These are phyloP conservation scores for Rousettus madagascariensis DNA, from an alignment of 2,797 vertebrate species.

Conservation along the genomic window DNA sequence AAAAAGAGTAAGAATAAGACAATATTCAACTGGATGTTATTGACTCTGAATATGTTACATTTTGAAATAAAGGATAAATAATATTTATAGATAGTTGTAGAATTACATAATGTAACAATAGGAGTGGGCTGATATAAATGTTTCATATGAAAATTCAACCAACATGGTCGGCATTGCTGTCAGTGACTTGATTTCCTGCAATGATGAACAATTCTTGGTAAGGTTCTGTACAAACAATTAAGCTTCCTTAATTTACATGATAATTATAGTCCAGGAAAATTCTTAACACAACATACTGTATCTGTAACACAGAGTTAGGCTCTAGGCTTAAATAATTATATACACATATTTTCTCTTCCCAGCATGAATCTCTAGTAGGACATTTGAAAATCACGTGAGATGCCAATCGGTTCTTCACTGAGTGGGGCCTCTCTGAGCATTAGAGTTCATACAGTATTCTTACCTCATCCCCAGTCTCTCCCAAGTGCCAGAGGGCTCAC, in stretches of 20 bases:
- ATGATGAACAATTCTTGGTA: background rate
- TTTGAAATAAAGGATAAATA: background rate
- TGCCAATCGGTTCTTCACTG: background rate
- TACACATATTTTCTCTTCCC: background rate
- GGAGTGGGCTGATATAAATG: background rate
- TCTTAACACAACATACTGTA: background rate
- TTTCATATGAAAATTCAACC: background rate
- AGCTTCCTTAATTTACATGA: background rate
- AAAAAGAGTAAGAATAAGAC: background rate
- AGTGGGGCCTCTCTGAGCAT: background rate
- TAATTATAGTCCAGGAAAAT: background rate
- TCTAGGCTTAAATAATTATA: background rate
- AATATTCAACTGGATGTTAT: background rate
- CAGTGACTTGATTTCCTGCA: slow-evolving; percentile 15
- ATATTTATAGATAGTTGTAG: background rate
- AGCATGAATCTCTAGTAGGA: background rate
- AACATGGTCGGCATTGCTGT: background rate
- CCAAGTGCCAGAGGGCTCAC: background rate
- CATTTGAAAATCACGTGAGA: background rate
- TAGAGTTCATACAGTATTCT: background rate
- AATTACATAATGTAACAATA: background rate
- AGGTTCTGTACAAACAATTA: background rate
- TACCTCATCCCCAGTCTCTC: background rate
- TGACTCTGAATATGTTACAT: background rate
- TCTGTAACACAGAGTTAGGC: background rate